Evolutionary conservation across 37 sponge, comb jelly and placozoan species (phyloP), one percentile per base, ranked within the genome.

Genomic region (Halichondria panicea): DNA sequence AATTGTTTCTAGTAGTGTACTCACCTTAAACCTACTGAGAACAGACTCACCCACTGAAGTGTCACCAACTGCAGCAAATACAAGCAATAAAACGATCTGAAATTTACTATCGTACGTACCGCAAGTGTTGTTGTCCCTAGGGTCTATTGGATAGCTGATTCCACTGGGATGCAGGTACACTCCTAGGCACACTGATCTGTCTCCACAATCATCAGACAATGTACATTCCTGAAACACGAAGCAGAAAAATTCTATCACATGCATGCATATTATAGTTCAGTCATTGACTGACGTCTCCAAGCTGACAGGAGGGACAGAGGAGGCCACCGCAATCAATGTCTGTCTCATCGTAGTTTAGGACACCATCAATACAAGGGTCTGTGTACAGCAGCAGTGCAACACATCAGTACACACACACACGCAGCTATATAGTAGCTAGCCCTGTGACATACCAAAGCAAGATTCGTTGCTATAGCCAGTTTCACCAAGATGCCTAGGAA

Each of bases 261-360:
- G 66, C 25, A 22, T 22, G 27, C 22, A 22, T 58, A 22, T 58
- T 58, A 27, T n/a, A 58, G 60, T 58, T 58, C 12, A 18, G 52
- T 25, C 12, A 7, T 7, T 25, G 60, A 25, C 68, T 66, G 15
- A 61, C 75, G 34, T 75, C 28, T 40, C 43, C 57, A 25, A 71
- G 39, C 25, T 21, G 53, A 68, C 84, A 83, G 28, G 74, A 37
- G 27, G 70, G 68, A 35, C 85, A 84, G n/a, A 70, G 45, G 19
- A 72, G 65, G 12, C 78, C 78, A n/a, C 78, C 85, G 43, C 85
- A 84, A 43, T 84, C 85, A 9, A 85, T 76, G 32, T 69, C 84
- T 37, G 84, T 76, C 52, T 84, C 84, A 59, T 75, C 43, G 53
- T 84, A 70, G 66, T 76, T 84, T 53, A 66, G 57, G 21, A 84